These are phyloP conservation scores for Phrynocephalus forsythii DNA, from an alignment of 2,797 vertebrate genomes.

Conservation along the genomic window DNA sequence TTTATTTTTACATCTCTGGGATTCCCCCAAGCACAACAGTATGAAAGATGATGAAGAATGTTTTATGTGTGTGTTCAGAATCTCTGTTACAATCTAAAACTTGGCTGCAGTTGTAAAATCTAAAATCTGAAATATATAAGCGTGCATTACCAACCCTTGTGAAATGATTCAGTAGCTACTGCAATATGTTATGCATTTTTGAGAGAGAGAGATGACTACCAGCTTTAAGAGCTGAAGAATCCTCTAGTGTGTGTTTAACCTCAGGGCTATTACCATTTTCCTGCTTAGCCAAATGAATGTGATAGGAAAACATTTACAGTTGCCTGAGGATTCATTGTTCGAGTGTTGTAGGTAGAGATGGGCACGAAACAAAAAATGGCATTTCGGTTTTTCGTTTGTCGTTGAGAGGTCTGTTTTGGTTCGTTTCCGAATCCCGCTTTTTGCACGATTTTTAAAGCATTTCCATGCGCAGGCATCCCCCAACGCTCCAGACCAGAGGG, in stretches of 20 bases:
- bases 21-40: background rate
- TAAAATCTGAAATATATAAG: accelerated
- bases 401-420: too few species aligned
- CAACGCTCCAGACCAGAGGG: too few species aligned
- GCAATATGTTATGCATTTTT: background rate
- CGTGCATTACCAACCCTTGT: background rate
- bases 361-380: too few species aligned
- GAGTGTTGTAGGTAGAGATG: slow-evolving; percentile 48
- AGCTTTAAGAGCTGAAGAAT: slow-evolving; percentile 8
- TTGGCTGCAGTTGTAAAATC: slow-evolving; percentile 5
- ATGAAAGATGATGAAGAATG: background rate
- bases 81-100: background rate
- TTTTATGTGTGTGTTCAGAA: background rate
- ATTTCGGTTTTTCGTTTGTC: too few species aligned
- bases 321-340: slow-evolving; percentile 65
- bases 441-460: too few species aligned
- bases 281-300: slow-evolving; percentile 56
- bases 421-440: too few species aligned
- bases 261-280: slow-evolving; percentile 53
- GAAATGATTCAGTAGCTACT: background rate
- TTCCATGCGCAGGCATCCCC: too few species aligned
- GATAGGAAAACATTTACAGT: slow-evolving; percentile 63
- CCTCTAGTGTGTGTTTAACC: slow-evolving; percentile 46
- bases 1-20: slow-evolving; percentile 2
- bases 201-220: background rate